Conservation (phyloP, 2,113 vertebrate genomes). For the Mustela nigripes region DNA sequence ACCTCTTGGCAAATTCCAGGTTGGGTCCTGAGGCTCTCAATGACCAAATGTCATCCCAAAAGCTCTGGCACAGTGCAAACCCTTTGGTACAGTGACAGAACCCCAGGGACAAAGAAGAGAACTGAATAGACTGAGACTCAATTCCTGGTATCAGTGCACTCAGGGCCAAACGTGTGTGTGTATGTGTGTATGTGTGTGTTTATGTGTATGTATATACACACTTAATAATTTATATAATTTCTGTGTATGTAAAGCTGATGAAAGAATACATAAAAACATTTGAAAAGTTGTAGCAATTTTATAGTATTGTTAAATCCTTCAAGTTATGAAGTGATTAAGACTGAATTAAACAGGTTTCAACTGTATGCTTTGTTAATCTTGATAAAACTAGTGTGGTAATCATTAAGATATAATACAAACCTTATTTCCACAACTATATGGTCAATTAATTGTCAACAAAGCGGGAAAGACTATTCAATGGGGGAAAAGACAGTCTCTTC, state of each 20-base stretch:
- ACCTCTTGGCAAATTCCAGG: background rate
- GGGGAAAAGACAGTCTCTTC: background rate
- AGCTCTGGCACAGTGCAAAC: background rate
- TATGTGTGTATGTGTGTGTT: background rate
- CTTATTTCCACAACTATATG: background rate
- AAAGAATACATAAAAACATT: background rate
- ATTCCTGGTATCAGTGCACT: background rate
- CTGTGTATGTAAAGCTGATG: background rate
- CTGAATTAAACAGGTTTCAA: background rate
- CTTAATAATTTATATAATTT: background rate
- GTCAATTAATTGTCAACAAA: background rate
- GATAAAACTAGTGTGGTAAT: background rate
- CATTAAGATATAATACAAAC: background rate
- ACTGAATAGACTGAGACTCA: background rate
- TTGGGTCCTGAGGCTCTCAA: background rate
- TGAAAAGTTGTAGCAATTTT: background rate
- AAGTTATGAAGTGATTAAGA: background rate
- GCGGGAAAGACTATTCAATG: background rate
- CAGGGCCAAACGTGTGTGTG: background rate
- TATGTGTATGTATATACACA: too few relatives aligned
- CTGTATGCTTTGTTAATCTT: background rate
- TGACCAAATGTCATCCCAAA: background rate
- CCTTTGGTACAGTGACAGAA: background rate
- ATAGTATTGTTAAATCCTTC: background rate
- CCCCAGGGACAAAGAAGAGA: background rate